phyloP scores from a whole-genome alignment of 2,113 vertebrate species.

The Caranx melampygus region DNA sequence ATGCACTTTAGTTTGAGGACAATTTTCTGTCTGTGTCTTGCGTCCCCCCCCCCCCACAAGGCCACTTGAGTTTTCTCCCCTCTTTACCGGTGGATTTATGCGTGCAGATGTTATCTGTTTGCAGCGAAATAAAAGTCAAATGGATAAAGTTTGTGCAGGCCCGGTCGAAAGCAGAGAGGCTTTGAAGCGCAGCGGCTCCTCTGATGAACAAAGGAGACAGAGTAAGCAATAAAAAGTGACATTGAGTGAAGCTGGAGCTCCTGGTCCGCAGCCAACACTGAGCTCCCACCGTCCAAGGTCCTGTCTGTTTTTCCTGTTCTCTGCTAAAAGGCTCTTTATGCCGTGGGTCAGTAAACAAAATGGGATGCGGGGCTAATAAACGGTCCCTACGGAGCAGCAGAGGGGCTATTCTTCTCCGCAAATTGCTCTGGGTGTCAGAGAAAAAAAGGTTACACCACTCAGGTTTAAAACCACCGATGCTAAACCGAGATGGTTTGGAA shows the following conservation, averaged over 20 bases:
- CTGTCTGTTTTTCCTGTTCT: constrained; percentile 43
- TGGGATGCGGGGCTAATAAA: constrained; percentile 46
- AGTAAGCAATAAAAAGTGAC: constrained; percentile 47
- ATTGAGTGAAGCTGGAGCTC: constrained; percentile 44
- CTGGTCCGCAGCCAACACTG: constrained; percentile 38
- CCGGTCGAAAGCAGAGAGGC: constrained; percentile 25
- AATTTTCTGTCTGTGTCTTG: constrained; percentile 43
- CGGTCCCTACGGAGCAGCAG: constrained; percentile 37
- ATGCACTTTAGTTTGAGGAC: constrained; percentile 30
- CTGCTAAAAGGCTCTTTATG: constrained; percentile 58
- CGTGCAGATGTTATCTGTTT: constrained; percentile 64
- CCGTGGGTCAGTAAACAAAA: constrained; percentile 67
- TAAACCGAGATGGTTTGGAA: constrained; percentile 42
- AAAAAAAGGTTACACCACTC: constrained; percentile 14
- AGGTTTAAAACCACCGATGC: constrained; percentile 49
- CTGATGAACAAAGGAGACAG: constrained; percentile 47
- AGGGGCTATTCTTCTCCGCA: constrained; percentile 40
- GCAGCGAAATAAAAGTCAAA: constrained; percentile 59
- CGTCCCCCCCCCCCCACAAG: constrained; percentile 17
- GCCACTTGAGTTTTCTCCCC: not conserved
- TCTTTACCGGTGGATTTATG: constrained; percentile 44
- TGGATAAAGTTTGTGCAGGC: constrained; percentile 41
- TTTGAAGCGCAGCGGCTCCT: constrained; percentile 21
- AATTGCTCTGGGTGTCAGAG: constrained; percentile 42
- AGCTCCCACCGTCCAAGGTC: constrained; percentile 44